Base-by-base conservation (phyloP, 37 sponge, comb jelly and placozoan genomes). In the Chondrilla cf. caribensis region DNA sequence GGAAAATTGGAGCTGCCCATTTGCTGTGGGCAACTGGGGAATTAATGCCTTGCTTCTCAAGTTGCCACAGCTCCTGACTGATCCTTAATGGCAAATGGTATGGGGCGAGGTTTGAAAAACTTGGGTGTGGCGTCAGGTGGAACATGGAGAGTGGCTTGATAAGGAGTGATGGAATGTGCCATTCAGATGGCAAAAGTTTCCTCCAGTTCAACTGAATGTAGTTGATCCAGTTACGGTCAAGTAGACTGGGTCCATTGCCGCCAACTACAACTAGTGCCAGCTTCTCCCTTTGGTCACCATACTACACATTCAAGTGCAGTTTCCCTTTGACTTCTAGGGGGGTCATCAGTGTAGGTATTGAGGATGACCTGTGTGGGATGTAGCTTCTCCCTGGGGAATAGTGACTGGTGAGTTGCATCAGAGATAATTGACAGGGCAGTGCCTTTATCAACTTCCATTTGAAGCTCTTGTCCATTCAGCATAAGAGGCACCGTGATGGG, bases 1-100 rank as follows among this genome's bases (percentile, higher is more conserved):
- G 72, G 1, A 85, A 80, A 66, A 85, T 79, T 6, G 86, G 72
- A 36, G 86, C 62, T 3, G 80, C 86, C 86, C 86, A 85, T 19
- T 85, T 54, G 26, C 64, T 58, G 57, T 77, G 44, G n/a, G 37
- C 65, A 2, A 84, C 85, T n/a, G 36, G 77, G 0, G 26, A 41
- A 8, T 58, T 37, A 57, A 77, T 57, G 3, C 85, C 78, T 62
- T 77, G 25, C 38, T 83, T 18, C 19, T 54, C 77, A 21, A 7
- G 39, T 6, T 43, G 25, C 18, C 57, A 33, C 36, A 82, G 33
- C n/a, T 35, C 55, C 35, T n/a, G n/a, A n/a, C n/a, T n/a, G n/a
- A n/a, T 25, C 60, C 41, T 58, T 57, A 4, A 79, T 79, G 3
- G 59, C 80, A 28, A 58, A 58, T 15, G 80, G 80, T 18, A 79